Evolutionary conservation across 2,888 invertebrate genomes (phyloP).

Genomic region (Caenorhabditis sinica): DNA sequence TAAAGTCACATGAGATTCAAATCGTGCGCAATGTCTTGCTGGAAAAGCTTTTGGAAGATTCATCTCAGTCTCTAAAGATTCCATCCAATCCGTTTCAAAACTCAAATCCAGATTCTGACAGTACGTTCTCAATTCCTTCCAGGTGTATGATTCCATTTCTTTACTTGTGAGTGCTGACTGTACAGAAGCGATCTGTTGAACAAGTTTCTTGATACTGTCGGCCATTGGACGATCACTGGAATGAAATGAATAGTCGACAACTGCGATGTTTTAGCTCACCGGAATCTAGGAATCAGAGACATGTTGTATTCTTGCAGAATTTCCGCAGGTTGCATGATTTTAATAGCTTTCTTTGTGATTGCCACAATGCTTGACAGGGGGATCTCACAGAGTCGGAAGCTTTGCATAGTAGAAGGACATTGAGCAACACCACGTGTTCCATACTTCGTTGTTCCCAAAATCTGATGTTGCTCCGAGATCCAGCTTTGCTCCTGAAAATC

Average conservation of each 20-base stretch:
- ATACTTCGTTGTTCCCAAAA: slow-evolving; percentile 15
- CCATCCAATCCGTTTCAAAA: slow-evolving; percentile 16
- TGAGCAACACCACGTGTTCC: slow-evolving; percentile 21
- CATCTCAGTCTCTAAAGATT: slow-evolving; percentile 24
- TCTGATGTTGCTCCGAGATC: slow-evolving; percentile 22
- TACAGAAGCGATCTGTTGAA: slow-evolving; percentile 23
- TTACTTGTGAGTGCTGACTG: not conserved
- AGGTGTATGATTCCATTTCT: slow-evolving; percentile 33
- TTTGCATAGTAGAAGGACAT: not conserved
- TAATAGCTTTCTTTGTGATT: slow-evolving; percentile 38
- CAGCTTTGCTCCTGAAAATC: slow-evolving; percentile 22
- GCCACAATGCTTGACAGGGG: slow-evolving; percentile 51
- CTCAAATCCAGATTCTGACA: slow-evolving; percentile 33
- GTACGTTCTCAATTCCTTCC: slow-evolving; percentile 8
- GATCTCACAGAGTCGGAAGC: slow-evolving; percentile 58
- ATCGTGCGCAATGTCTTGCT: slow-evolving; percentile 89
- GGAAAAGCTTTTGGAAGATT: slow-evolving; percentile 28
- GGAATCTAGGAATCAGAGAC: slow-evolving; percentile 56
- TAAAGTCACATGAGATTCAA: slow-evolving; percentile 87
- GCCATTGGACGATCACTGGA: slow-evolving; percentile 49
- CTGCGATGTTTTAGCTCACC: slow-evolving; percentile 1
- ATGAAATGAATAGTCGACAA: not conserved
- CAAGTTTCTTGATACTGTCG: slow-evolving; percentile 11
- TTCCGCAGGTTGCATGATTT: slow-evolving; percentile 42
- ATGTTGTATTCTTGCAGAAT: slow-evolving; percentile 53